phyloP scores from a whole-genome alignment of 2,797 vertebrate species.

The Avahi laniger region DNA sequence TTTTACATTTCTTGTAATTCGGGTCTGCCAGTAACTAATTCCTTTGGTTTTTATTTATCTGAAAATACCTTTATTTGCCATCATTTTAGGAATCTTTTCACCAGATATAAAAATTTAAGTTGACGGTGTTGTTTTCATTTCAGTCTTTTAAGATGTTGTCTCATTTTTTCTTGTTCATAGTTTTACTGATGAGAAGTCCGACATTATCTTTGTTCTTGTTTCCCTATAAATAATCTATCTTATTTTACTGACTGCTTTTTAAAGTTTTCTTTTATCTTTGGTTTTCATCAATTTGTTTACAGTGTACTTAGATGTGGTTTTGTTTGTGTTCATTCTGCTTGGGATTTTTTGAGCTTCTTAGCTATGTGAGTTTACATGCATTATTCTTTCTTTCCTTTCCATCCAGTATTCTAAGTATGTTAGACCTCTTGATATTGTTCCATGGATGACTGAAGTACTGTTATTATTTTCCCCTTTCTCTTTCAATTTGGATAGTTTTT shows the following conservation, averaged over 20 bases:
- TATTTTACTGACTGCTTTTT: neutral
- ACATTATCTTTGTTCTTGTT: neutral
- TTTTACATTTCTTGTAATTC: conserved; percentile 12
- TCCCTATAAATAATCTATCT: neutral
- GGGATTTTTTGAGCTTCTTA: neutral
- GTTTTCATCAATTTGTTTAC: neutral
- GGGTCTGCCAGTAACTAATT: neutral
- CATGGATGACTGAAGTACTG: neutral
- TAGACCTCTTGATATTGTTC: neutral
- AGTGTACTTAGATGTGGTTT: neutral
- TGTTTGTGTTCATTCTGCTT: neutral
- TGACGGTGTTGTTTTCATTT: neutral
- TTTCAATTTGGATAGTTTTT: neutral
- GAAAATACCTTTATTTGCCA: conserved; percentile 4
- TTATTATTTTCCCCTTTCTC: neutral
- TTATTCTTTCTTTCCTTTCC: neutral
- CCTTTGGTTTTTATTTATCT: neutral
- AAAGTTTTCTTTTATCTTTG: neutral
- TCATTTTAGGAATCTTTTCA: conserved; percentile 19
- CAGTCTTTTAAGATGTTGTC: neutral
- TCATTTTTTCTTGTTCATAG: conserved; percentile 9
- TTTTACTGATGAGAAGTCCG: conserved; percentile 19
- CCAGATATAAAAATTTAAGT: conserved; percentile 2
- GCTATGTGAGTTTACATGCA: neutral
- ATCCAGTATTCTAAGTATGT: neutral